These are phyloP conservation scores for Nerophis lumbriciformis DNA, from an alignment of 2,113 vertebrate species.

Conservation along the genomic window DNA sequence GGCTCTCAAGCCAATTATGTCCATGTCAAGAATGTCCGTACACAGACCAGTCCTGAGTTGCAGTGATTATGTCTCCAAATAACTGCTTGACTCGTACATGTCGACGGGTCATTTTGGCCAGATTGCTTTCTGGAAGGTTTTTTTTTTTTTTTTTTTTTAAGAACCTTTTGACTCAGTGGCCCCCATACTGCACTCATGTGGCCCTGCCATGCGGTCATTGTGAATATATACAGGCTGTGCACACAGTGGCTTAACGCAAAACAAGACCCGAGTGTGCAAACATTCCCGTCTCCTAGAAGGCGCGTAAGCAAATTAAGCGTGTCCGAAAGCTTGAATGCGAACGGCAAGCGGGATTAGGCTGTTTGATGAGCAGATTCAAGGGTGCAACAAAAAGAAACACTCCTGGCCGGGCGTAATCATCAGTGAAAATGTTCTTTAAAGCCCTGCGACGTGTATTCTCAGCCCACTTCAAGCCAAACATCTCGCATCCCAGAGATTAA, in stretches of 20 bases:
- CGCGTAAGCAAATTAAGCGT: conserved; percentile 77
- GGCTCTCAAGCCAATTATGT: conserved; percentile 10
- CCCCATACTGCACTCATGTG: conserved; percentile 11
- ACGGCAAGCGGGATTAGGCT: conserved; percentile 68
- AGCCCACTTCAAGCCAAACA: conserved; percentile 64
- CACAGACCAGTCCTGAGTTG: neutral
- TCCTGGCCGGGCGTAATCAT: conserved; percentile 71
- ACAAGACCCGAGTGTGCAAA: conserved; percentile 67
- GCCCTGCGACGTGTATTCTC: conserved; percentile 67
- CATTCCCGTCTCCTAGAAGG: conserved; percentile 64
- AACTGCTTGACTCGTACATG: too few species aligned
- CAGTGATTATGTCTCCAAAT: neutral
- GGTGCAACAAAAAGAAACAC: conserved; percentile 72
- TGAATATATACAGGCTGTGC: conserved; percentile 32
- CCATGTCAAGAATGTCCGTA: conserved; percentile 10
- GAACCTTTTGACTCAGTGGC: conserved; percentile 4
- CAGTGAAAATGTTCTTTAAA: conserved; percentile 72
- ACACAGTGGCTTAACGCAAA: conserved; percentile 47
- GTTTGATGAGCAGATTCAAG: conserved; percentile 78
- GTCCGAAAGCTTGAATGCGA: conserved; percentile 74
- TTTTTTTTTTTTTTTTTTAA: neutral
- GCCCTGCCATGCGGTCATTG: conserved; percentile 47
- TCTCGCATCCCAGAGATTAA: conserved; percentile 67
- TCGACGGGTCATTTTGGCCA: neutral
- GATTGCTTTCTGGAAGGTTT: neutral